Evolutionary conservation across 2,113 vertebrate species (phyloP).

Genomic region (Myotis lucifugus): DNA sequence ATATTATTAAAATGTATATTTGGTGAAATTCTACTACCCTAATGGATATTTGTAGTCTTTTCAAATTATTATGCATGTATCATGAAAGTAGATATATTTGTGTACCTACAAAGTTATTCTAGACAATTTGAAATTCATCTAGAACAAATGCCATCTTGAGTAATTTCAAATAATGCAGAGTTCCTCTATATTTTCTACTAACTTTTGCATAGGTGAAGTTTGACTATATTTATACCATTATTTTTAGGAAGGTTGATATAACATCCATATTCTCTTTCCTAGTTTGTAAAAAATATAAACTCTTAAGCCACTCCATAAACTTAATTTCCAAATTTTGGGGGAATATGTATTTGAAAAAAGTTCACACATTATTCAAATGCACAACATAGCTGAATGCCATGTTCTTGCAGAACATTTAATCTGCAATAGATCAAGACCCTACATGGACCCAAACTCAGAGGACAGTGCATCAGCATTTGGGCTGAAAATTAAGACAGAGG

Average conservation of each 20-base stretch:
- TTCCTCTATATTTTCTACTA: neutral
- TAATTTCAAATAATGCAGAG: neutral
- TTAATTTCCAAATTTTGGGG: neutral
- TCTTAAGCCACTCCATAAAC: neutral
- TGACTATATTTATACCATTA: neutral
- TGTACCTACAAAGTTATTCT: neutral
- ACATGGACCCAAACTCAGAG: neutral
- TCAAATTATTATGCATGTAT: neutral
- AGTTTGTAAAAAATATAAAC: neutral
- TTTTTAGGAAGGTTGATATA: neutral
- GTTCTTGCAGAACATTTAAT: neutral
- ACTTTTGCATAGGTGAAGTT: neutral
- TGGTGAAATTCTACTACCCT: neutral
- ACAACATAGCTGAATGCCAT: neutral
- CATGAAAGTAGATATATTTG: neutral
- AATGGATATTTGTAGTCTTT: neutral
- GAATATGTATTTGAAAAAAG: neutral
- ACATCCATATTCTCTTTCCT: neutral
- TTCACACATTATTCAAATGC: neutral
- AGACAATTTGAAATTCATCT: neutral
- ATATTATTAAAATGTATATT: constrained; percentile 1
- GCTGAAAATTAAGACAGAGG: neutral
- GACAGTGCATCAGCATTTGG: neutral
- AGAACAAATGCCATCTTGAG: neutral
- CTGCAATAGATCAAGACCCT: neutral